phyloP scores from a whole-genome alignment of 2,113 vertebrate species.

The Dromiciops gliroides region DNA sequence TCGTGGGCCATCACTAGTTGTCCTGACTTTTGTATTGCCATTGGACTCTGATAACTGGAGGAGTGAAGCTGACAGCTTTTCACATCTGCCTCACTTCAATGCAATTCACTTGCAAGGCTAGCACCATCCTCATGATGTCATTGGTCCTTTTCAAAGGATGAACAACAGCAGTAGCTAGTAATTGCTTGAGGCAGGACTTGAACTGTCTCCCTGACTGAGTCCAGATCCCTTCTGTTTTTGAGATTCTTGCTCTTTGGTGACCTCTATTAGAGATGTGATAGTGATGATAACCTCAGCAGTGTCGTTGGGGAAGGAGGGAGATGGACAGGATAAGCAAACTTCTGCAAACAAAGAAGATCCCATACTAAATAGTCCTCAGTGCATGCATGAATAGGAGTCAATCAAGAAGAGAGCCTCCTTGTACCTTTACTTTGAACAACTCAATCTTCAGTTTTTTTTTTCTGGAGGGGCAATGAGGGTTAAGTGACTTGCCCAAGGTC shows the following conservation, averaged over 20 bases:
- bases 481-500: no score
- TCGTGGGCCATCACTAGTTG: neutral
- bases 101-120: neutral
- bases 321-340: neutral
- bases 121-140: no score
- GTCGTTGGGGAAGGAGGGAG: neutral
- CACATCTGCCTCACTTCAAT: neutral
- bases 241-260: neutral
- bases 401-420: neutral
- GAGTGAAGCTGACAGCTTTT: neutral
- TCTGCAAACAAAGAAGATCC: neutral
- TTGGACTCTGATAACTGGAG: neutral
- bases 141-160: neutral
- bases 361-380: neutral
- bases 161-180: neutral
- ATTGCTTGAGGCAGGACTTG: neutral
- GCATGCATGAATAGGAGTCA: neutral
- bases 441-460: no score
- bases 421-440: no score
- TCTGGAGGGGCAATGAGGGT: no score
- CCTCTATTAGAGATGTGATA: neutral
- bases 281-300: neutral
- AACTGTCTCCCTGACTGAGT: neutral
- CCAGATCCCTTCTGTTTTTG: neutral
- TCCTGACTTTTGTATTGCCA: neutral